phyloP scores from a whole-genome alignment of 2,888 invertebrate genomes.

The Phragmatobia fuliginosa region DNA sequence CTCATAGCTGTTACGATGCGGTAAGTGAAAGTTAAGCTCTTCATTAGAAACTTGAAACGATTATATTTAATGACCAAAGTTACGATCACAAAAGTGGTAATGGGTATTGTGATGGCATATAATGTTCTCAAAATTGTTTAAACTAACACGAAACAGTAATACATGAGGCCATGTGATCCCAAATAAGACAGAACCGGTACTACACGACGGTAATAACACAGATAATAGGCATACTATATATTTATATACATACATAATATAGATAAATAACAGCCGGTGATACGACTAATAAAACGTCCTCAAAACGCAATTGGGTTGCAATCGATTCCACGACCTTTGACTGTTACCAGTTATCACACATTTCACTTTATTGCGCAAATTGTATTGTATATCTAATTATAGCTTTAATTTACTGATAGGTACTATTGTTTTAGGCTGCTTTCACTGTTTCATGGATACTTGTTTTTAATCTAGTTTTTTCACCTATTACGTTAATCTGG shows the following conservation, averaged over 20 bases:
- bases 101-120: neutral
- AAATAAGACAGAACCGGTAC: neutral
- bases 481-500: neutral
- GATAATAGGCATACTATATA: neutral
- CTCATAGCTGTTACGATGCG: neutral
- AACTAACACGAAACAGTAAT: neutral
- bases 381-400: neutral
- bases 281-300: neutral
- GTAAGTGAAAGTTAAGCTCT: constrained; percentile 2
- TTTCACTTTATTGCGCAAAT: neutral
- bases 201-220: neutral
- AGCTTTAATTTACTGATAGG: no score
- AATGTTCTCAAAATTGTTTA: neutral
- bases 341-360: neutral
- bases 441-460: neutral
- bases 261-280: neutral
- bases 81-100: neutral
- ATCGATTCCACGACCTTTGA: neutral
- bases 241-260: neutral
- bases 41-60: neutral
- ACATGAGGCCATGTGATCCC: neutral
- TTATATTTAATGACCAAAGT: neutral
- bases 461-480: neutral
- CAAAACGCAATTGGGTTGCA: neutral
- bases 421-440: neutral